Conservation (phyloP, 2,888 invertebrate genomes). For the Neoascia interrupta region DNA sequence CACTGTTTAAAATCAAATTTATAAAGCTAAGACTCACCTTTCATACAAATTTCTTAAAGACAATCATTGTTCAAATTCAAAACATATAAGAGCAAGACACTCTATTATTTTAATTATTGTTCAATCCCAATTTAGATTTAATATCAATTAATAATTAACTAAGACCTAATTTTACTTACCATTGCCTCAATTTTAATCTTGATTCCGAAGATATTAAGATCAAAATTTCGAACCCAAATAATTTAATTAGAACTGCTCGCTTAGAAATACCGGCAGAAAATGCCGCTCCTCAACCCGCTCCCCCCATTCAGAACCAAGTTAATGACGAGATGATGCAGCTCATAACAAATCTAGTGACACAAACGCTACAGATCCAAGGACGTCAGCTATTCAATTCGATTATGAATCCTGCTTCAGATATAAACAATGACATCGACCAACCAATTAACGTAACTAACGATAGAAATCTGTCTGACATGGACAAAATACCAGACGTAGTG, state of each 20-base stretch:
- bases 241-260: constrained; percentile 7
- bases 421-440: constrained; percentile 28
- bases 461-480: constrained; percentile 6
- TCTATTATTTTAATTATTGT: too few species aligned
- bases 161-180: too few species aligned
- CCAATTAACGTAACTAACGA: constrained; percentile 8
- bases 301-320: neutral
- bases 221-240: constrained; percentile 1
- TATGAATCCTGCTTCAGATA: constrained; percentile 29
- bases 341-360: constrained; percentile 11
- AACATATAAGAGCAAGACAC: too few species aligned
- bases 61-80: too few species aligned
- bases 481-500: constrained; percentile 22
- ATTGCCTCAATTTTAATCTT: too few species aligned
- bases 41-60: too few species aligned
- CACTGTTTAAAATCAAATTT: too few species aligned
- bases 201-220: too few species aligned
- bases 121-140: too few species aligned
- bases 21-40: too few species aligned
- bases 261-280: neutral
- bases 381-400: constrained; percentile 24
- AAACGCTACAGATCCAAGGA: constrained; percentile 14
- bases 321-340: neutral
- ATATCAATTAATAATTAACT: too few species aligned
- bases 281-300: neutral